Evolutionary conservation across 1,140 invertebrate species (phyloP), one percentile per base, ranked within the genome.

Genomic region (Argopecten irradians): DNA sequence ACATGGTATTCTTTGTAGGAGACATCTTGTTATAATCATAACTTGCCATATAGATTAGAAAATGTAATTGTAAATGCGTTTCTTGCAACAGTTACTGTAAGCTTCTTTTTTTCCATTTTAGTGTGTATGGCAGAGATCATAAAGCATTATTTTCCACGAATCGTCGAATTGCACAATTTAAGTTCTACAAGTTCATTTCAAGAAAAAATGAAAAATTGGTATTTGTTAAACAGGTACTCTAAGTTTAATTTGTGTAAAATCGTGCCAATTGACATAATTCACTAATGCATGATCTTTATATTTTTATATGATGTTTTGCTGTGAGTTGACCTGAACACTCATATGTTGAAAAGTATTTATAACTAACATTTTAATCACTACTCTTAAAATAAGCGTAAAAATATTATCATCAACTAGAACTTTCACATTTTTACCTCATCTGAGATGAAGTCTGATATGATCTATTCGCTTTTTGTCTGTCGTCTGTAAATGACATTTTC

Each of bases 111-210:
- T 39, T 39, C 13, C 13, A 8, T 91, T 92, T 87, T 89, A 95
- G 95, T 96, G 19, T 88, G 95, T 89, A 89, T 93, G n/a, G 94
- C 95, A 14, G 95, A 95, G 84, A 86, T 95, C 3, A 88, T 96
- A 16, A 94, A 94, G 85, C 91, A 95, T 90, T 95, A 94, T 91
- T 93, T 95, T 85, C 95, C 95, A 19, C 86, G 91, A 43, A 86
- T 94, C 83, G 93, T 96, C 9, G 94, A 95, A 85, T 82, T 95
- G n/a, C 95, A 95, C 89, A 95, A 95, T 90, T 95, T 94, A 86
- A 85, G 91, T 22, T 91, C 94, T 3, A 92, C 93, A 33, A 91
- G 91, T 86, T 82, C 89, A 22, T 91, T 91, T 33, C 92, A 94
- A 85, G 93, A 95, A 85, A 95, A 95, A 91, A 92, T 92, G 90